Evolutionary conservation across 2,888 invertebrate species (phyloP).

Genomic region (Cheilosia pagana): DNA sequence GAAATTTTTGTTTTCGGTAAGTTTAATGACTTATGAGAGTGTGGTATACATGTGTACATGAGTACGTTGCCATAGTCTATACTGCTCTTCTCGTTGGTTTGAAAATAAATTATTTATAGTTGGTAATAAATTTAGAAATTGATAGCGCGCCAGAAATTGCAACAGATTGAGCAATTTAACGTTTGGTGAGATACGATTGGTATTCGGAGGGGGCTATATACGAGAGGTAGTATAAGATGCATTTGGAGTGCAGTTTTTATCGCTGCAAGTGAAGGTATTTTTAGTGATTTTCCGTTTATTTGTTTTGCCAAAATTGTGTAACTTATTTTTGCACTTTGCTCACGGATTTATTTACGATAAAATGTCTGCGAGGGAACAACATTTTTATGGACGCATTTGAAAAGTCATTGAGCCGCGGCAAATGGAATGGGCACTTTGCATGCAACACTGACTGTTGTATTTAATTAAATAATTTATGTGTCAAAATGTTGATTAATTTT

Average conservation of each 20-base stretch:
- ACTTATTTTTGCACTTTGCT: constrained; percentile 22
- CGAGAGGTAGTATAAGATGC: not conserved
- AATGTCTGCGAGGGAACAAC: not conserved
- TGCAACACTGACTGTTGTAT: too few relatives aligned
- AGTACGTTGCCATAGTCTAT: constrained; percentile 9
- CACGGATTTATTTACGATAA: not conserved
- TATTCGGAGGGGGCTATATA: not conserved
- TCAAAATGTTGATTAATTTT: too few relatives aligned
- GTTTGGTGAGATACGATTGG: constrained; percentile 14
- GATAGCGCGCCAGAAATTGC: constrained; percentile 70
- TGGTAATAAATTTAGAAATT: constrained; percentile 68
- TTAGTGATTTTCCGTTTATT: constrained; percentile 9
- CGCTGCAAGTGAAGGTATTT: constrained; percentile 8
- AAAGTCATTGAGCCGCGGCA: not conserved
- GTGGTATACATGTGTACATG: not conserved
- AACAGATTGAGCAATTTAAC: constrained; percentile 33
- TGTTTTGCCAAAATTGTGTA: constrained; percentile 12
- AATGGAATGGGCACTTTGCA: not conserved
- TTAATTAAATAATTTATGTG: too few relatives aligned
- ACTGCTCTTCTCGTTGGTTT: constrained; percentile 6
- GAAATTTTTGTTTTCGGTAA: constrained; percentile 73
- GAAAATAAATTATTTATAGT: constrained; percentile 61
- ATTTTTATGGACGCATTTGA: not conserved
- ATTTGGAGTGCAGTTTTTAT: constrained; percentile 30
- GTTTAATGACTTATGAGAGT: constrained; percentile 66